A percentile compares a stretch with the other conserved stretches of the same genome.
Conservation (phyloP, 2,888 invertebrate genomes). For the Vannuccia rotundouncinata region DNA sequence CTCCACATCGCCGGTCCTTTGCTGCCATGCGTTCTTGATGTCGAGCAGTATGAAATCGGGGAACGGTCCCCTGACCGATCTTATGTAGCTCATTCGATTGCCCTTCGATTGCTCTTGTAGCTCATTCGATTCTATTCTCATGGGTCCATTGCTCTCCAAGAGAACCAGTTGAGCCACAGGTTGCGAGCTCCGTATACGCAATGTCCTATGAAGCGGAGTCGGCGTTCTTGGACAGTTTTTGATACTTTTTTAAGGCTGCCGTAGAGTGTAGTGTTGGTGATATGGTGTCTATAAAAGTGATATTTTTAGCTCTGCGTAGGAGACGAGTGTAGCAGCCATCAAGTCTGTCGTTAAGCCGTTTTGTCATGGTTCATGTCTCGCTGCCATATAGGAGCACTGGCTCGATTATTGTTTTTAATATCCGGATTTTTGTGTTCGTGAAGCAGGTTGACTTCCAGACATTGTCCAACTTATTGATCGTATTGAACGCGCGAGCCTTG, state of each 20-base stretch:
- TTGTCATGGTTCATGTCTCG: conserved; percentile 4
- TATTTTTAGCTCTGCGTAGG: neutral
- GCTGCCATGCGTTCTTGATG: too few species aligned
- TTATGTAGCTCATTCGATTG: too few species aligned
- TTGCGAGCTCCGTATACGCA: too few species aligned
- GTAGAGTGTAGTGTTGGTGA: neutral
- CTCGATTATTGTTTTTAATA: conserved; percentile 3
- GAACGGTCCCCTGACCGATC: too few species aligned
- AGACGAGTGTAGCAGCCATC: conserved; percentile 8
- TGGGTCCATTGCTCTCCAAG: too few species aligned
- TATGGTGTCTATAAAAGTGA: neutral
- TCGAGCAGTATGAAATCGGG: too few species aligned
- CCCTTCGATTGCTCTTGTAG: too few species aligned
- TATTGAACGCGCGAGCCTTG: neutral
- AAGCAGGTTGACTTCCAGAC: neutral
- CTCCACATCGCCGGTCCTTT: too few species aligned
- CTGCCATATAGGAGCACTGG: neutral
- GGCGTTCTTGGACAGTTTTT: neutral
- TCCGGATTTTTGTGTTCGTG: neutral
- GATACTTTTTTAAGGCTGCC: neutral
- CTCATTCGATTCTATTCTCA: too few species aligned
- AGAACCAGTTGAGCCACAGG: too few species aligned
- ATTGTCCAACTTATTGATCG: neutral
- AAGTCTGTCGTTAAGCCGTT: neutral
- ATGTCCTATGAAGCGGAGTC: too few species aligned